phyloP scores from a whole-genome alignment of 2,888 invertebrate genomes.

The Pollenia amentaria region DNA sequence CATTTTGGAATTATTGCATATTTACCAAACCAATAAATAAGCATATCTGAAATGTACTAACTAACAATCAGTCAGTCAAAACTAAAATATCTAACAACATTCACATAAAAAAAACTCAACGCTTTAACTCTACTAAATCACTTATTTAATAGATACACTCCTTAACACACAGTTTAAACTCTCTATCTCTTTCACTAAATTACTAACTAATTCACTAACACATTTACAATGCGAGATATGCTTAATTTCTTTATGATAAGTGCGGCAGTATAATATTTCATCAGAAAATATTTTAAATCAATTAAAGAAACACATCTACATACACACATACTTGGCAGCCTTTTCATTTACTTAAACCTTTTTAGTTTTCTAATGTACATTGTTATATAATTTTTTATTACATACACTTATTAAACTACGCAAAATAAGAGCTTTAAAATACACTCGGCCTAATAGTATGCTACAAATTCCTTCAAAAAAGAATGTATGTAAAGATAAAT shows the following conservation, averaged over 20 bases:
- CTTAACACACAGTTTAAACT: neutral
- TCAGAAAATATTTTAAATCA: constrained; percentile 57
- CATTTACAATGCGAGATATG: constrained; percentile 76
- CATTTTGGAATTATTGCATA: constrained; percentile 84
- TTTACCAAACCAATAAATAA: constrained; percentile 75
- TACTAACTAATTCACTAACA: constrained; percentile 22
- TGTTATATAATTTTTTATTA: neutral
- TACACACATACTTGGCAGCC: constrained; percentile 69
- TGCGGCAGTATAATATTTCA: constrained; percentile 80
- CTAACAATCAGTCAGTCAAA: constrained; percentile 31
- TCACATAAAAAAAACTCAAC: neutral
- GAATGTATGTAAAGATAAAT: too few relatives aligned
- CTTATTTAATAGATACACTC: neutral
- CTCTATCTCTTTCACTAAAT: neutral
- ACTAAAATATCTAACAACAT: neutral
- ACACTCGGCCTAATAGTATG: constrained; percentile 16
- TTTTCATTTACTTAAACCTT: neutral
- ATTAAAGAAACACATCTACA: constrained; percentile 10
- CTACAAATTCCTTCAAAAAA: neutral
- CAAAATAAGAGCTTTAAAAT: neutral
- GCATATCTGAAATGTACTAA: constrained; percentile 73
- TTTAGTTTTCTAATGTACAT: too few relatives aligned
- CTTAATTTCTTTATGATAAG: constrained; percentile 81
- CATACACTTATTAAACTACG: neutral
- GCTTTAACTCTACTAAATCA: constrained; percentile 17